Evolutionary conservation across 2,113 vertebrate genomes (phyloP).

Genomic region (Lycocorax pyrrhopterus): DNA sequence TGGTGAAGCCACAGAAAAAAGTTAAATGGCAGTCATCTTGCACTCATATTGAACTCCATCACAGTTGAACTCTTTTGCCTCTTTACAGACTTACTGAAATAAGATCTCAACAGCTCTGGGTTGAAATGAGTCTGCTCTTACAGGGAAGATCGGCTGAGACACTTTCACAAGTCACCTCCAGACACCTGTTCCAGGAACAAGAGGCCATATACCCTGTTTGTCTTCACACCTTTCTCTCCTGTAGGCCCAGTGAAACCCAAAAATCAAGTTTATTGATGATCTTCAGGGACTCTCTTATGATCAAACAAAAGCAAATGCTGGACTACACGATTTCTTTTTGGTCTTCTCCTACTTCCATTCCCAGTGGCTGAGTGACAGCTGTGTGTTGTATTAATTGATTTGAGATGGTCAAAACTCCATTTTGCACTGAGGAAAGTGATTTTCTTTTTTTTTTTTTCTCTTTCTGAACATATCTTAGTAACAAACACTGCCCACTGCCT

Average conservation of each 20-base stretch:
- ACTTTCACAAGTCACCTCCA: background rate
- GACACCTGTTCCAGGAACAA: background rate
- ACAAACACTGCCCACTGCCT: background rate
- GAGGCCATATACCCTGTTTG: background rate
- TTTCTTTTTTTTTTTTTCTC: background rate
- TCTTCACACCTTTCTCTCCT: background rate
- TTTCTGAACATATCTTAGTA: background rate
- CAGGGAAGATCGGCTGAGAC: background rate
- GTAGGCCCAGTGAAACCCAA: background rate
- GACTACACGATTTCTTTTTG: background rate
- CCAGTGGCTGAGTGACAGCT: background rate
- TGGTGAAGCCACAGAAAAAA: background rate
- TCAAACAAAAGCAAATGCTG: background rate
- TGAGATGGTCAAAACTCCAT: rapidly evolving
- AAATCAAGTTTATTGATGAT: background rate
- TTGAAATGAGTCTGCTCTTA: background rate
- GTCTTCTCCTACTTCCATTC: background rate
- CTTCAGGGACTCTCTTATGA: background rate
- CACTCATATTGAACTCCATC: background rate
- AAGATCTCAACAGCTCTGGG: background rate
- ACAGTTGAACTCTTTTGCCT: background rate
- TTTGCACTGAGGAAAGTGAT: background rate
- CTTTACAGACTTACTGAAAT: background rate
- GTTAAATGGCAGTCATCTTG: background rate
- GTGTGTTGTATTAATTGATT: background rate